Conservation (phyloP, 2,797 vertebrate species). For the Glyptemys insculpta region DNA sequence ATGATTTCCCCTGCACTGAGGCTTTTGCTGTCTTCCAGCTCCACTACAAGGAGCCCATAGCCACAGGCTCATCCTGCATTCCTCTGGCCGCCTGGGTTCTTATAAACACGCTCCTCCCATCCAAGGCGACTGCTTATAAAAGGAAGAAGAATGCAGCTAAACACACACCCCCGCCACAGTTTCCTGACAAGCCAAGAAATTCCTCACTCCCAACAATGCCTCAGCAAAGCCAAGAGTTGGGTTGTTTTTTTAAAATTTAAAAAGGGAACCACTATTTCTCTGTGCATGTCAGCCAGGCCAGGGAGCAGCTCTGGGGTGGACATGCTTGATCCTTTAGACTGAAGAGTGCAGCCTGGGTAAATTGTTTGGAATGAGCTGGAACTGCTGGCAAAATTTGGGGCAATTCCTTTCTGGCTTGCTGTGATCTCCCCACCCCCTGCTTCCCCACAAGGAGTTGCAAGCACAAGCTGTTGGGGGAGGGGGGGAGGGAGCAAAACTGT, state of each 20-base stretch:
- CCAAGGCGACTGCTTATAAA: neutral
- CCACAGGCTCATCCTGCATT: accelerated
- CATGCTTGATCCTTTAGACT: neutral
- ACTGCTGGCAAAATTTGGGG: accelerated
- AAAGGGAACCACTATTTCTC: neutral
- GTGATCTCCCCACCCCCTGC: neutral
- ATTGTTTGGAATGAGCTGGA: neutral
- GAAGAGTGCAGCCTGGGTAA: neutral
- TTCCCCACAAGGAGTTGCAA: neutral
- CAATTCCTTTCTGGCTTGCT: neutral
- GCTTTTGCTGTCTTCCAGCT: neutral
- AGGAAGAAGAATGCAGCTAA: neutral
- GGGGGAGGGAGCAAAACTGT: neutral
- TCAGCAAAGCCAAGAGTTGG: neutral
- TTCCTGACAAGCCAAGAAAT: neutral
- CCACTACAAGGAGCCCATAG: neutral
- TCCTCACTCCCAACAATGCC: neutral
- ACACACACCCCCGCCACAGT: accelerated
- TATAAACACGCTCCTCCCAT: neutral
- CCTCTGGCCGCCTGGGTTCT: neutral
- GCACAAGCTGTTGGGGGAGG: neutral
- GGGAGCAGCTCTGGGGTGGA: neutral
- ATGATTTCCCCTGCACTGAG: accelerated
- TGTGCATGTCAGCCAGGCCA: neutral
- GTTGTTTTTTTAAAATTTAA: neutral